Percentiles rank a stretch among this genome's conserved stretches.
Evolutionary conservation across 2,888 invertebrate genomes (phyloP).

Genomic region (Coenonympha glycerion): DNA sequence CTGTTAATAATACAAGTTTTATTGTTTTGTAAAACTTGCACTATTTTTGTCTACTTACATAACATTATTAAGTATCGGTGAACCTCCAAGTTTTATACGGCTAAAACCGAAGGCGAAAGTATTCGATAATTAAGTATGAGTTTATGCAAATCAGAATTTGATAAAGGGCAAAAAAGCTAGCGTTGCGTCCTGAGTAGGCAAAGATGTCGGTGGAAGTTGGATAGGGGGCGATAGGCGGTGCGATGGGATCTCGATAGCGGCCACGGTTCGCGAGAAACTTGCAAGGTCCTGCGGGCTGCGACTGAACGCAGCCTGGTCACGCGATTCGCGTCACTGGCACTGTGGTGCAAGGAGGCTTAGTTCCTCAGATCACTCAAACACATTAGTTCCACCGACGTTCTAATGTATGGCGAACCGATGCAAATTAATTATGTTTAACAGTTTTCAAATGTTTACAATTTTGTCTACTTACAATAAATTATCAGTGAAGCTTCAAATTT

Average conservation of each 20-base stretch:
- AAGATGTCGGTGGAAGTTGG: conserved; percentile 27
- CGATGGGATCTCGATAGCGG: conserved; percentile 46
- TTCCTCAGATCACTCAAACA: too few relatives aligned
- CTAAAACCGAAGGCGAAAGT: not conserved
- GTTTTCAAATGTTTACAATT: not conserved
- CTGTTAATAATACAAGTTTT: too few relatives aligned
- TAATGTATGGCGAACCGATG: conserved; percentile 14
- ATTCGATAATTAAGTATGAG: conserved; percentile 16
- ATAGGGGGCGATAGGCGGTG: conserved; percentile 37
- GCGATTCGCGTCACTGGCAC: conserved; percentile 33
- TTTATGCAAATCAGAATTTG: conserved; percentile 21
- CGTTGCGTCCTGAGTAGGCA: conserved; percentile 49
- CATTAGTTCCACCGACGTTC: too few relatives aligned
- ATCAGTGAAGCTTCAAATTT: too few relatives aligned
- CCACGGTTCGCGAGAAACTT: conserved; percentile 41
- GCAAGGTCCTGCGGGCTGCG: conserved; percentile 33
- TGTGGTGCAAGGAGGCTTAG: conserved; percentile 22
- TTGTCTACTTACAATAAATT: too few relatives aligned
- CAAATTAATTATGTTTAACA: conserved; percentile 19
- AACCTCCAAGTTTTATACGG: not conserved
- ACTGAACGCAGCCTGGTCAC: conserved; percentile 39
- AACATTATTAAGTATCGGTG: not conserved
- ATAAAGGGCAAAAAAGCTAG: conserved; percentile 47
- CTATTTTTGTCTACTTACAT: too few relatives aligned
- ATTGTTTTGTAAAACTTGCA: too few relatives aligned